Evolutionary conservation across 1,140 invertebrate species (phyloP).

Genomic region (Phenacoccus solenopsis): DNA sequence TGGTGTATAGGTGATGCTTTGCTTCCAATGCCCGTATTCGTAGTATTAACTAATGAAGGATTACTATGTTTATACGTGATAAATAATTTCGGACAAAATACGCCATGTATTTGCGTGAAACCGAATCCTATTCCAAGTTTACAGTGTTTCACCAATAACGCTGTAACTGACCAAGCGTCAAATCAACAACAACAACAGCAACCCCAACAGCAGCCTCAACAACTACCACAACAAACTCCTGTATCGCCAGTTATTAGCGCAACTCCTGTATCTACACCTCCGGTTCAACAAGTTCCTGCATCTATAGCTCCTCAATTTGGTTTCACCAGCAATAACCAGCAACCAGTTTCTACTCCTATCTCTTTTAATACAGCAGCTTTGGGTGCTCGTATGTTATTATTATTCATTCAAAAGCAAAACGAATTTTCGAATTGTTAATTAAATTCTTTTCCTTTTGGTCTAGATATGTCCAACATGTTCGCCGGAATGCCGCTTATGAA

Average conservation of each 20-base stretch:
- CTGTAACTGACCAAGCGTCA: background rate
- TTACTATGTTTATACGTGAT: background rate
- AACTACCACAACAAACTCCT: background rate
- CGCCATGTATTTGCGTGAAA: background rate
- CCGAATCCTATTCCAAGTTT: background rate
- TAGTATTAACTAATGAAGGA: background rate
- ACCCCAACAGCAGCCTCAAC: background rate
- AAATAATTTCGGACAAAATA: background rate
- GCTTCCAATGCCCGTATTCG: background rate
- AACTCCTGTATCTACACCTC: background rate
- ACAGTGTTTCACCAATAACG: background rate
- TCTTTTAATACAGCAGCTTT: background rate
- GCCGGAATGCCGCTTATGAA: no score
- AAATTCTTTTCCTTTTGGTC: no score
- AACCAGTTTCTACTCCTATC: background rate
- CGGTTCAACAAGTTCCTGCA: background rate
- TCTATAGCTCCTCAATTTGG: background rate
- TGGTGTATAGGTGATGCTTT: background rate
- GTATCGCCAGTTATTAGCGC: background rate
- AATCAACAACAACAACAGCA: background rate
- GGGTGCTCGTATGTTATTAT: background rate
- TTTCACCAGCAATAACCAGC: background rate
- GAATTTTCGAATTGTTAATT: no score
- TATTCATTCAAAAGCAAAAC: no score
- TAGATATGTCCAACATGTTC: no score